phyloP scores from a whole-genome alignment of 2,113 vertebrate species.

The Mus spicilegus region DNA sequence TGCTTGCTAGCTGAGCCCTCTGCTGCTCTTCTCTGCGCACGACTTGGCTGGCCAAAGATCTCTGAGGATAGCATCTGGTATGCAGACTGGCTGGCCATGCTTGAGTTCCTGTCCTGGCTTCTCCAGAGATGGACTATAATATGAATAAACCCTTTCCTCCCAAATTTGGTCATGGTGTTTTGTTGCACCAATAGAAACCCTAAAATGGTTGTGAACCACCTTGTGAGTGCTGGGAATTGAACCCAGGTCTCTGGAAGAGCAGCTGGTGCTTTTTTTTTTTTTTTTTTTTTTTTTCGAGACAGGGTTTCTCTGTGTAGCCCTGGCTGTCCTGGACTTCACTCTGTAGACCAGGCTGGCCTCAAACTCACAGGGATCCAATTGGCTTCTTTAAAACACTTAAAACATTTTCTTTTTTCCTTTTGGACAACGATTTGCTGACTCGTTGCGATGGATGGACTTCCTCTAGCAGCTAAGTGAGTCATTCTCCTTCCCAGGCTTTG shows the following conservation, averaged over 20 bases:
- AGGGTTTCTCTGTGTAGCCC: not conserved
- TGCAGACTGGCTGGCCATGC: too few relatives aligned
- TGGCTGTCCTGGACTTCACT: not conserved
- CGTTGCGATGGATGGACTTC: slow-evolving; percentile 8
- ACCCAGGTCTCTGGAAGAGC: not conserved
- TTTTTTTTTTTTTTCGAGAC: not conserved
- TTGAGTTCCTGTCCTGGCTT: too few relatives aligned
- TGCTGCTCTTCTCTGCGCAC: too few relatives aligned
- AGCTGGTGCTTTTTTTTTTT: not conserved
- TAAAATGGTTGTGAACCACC: not conserved
- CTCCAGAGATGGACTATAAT: too few relatives aligned
- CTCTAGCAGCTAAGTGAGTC: not conserved
- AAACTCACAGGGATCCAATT: not conserved
- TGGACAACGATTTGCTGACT: not conserved
- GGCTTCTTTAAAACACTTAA: not conserved
- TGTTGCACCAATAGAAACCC: too few relatives aligned
- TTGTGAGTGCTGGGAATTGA: not conserved
- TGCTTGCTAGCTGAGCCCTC: too few relatives aligned
- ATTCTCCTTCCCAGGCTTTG: not conserved
- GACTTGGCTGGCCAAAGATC: too few relatives aligned
- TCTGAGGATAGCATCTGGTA: too few relatives aligned
- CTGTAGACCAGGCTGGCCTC: not conserved
- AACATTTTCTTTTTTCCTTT: not conserved
- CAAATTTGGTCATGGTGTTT: too few relatives aligned
- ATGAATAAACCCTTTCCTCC: too few relatives aligned